Percentiles rank a stretch among this genome's conserved stretches.
Evolutionary conservation across 37 sponge, comb jelly and placozoan genomes (phyloP).

Genomic region (Dysidea cf. avara): DNA sequence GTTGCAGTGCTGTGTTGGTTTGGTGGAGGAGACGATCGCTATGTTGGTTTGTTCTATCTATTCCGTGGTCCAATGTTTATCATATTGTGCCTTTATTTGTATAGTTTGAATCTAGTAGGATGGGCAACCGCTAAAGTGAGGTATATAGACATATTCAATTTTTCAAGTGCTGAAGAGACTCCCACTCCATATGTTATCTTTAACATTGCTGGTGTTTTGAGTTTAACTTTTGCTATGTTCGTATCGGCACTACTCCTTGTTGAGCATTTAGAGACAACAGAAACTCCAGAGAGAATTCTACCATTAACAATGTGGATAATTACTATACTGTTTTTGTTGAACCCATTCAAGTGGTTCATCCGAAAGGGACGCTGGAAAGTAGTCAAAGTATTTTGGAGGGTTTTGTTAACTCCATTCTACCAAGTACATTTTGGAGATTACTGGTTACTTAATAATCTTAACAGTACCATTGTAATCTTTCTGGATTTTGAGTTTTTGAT

Average conservation of each 20-base stretch:
- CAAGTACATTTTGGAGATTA: slow-evolving; percentile 70
- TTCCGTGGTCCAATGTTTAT: slow-evolving; percentile 68
- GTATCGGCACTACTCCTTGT: slow-evolving; percentile 12
- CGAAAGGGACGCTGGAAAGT: slow-evolving; percentile 15
- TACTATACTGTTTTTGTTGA: slow-evolving; percentile 4
- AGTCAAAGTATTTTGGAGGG: slow-evolving; percentile 27
- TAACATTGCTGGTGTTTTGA: slow-evolving; percentile 45
- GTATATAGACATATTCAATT: slow-evolving; percentile 62
- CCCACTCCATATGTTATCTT: slow-evolving; percentile 55
- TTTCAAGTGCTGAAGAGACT: background rate
- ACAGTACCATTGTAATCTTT: slow-evolving; percentile 54
- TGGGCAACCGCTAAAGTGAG: slow-evolving; percentile 49
- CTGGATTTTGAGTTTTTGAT: slow-evolving; percentile 57
- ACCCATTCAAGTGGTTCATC: slow-evolving; percentile 11
- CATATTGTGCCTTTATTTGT: slow-evolving; percentile 51
- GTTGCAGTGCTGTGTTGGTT: no score
- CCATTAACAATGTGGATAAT: slow-evolving; percentile 22
- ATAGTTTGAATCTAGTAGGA: slow-evolving; percentile 60
- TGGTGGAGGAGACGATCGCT: no score
- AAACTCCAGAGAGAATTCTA: slow-evolving; percentile 25
- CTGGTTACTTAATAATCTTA: slow-evolving; percentile 75
- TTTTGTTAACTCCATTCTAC: slow-evolving; percentile 55
- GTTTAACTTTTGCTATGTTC: slow-evolving; percentile 26
- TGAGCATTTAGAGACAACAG: background rate
- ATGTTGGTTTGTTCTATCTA: slow-evolving; percentile 49